These are phyloP conservation scores for Heliconius hortense DNA, from an alignment of 2,888 invertebrate species.

Conservation along the genomic window DNA sequence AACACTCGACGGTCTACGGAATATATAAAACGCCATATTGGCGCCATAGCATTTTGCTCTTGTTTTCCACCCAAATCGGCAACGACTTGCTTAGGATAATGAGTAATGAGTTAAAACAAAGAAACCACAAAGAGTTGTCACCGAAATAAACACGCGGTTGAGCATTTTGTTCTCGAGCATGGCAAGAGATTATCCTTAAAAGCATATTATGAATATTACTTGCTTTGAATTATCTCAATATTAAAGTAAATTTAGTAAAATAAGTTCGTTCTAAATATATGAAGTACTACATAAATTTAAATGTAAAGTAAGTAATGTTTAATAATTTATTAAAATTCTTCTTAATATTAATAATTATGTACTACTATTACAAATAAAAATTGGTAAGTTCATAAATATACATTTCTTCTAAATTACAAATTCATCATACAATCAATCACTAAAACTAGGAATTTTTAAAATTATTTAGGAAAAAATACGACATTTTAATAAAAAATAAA, in stretches of 20 bases:
- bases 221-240: not conserved
- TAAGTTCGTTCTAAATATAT: too few relatives aligned
- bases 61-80: conserved; percentile 68
- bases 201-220: conserved; percentile 13
- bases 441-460: too few relatives aligned
- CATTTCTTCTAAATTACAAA: too few relatives aligned
- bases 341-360: too few relatives aligned
- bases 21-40: conserved; percentile 46
- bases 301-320: too few relatives aligned
- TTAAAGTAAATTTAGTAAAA: not conserved
- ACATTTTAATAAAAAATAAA: not conserved
- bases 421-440: too few relatives aligned
- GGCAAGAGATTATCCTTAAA: conserved; percentile 27
- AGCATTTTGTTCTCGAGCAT: conserved; percentile 30
- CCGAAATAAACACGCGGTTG: conserved; percentile 47
- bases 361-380: too few relatives aligned
- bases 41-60: conserved; percentile 66
- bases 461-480: not conserved
- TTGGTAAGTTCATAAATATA: too few relatives aligned
- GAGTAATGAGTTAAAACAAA: conserved; percentile 68
- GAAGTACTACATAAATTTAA: too few relatives aligned
- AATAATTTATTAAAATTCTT: too few relatives aligned
- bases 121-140: conserved; percentile 47
- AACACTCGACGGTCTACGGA: conserved; percentile 24
- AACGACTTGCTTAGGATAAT: conserved; percentile 57